These are phyloP conservation scores for Cephus nigrinus DNA, from an alignment of 2,888 invertebrate species.

Conservation along the genomic window DNA sequence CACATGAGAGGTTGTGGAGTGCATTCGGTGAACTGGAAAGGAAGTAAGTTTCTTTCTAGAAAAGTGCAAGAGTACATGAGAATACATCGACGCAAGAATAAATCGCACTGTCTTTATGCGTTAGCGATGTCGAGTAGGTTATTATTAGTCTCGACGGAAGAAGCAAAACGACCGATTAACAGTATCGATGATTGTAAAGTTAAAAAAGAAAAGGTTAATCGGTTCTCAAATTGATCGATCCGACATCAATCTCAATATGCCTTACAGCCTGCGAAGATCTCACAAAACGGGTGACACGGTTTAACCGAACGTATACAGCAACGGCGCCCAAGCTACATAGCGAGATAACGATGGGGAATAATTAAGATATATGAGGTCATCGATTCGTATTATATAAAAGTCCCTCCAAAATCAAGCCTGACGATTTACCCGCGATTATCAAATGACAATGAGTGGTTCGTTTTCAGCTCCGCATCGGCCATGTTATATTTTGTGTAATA, in stretches of 20 bases:
- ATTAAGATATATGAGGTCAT: background rate
- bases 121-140: background rate
- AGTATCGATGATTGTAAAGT: background rate
- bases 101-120: background rate
- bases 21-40: background rate
- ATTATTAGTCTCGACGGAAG: background rate
- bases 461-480: constrained; percentile 45
- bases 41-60: background rate
- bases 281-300: background rate
- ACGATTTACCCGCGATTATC: background rate
- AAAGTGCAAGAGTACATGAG: background rate
- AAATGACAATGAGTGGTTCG: constrained; percentile 18
- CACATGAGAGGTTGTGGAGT: background rate
- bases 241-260: background rate
- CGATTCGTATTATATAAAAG: background rate
- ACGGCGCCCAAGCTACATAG: background rate
- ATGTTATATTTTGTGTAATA: constrained; percentile 47
- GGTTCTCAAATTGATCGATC: background rate
- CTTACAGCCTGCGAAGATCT: background rate
- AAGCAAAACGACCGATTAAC: background rate
- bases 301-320: background rate
- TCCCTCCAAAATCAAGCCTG: background rate
- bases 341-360: background rate
- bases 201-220: background rate
- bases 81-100: background rate